Percentiles rank a stretch among this genome's conserved stretches.
Conservation (phyloP, 2,113 vertebrate genomes). For the Tapirus terrestris region DNA sequence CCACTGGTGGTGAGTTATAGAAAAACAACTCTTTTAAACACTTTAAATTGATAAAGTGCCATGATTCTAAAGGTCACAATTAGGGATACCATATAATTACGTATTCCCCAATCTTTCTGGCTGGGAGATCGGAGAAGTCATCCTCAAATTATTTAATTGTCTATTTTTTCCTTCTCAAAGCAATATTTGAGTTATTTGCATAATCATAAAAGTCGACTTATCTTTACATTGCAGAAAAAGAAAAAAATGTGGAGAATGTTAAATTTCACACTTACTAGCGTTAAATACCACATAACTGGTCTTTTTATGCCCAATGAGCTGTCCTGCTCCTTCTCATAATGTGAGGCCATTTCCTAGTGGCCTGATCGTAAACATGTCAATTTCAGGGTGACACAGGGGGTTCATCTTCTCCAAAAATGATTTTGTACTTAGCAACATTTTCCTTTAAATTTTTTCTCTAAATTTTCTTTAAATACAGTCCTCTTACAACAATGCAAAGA, state of each 20-base stretch:
- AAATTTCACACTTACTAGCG: not conserved
- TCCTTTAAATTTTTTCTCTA: not conserved
- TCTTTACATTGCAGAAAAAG: not conserved
- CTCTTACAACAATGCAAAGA: not conserved
- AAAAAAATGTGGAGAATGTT: too few species aligned
- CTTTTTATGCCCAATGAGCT: not conserved
- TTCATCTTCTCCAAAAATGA: not conserved
- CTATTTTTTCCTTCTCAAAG: not conserved
- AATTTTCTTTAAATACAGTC: not conserved
- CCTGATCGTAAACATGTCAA: not conserved
- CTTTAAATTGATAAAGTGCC: not conserved
- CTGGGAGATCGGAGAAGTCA: too few species aligned
- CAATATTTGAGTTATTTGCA: not conserved
- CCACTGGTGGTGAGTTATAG: not conserved
- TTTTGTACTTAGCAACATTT: not conserved
- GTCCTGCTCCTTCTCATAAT: not conserved
- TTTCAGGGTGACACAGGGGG: not conserved
- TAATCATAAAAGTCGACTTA: not conserved
- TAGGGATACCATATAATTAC: not conserved
- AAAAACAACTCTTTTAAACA: not conserved
- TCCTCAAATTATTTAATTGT: not conserved
- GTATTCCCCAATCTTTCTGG: not conserved
- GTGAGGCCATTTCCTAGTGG: not conserved
- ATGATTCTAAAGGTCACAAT: too few species aligned
- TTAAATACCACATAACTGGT: not conserved